phyloP scores from a whole-genome alignment of 1,140 invertebrate species.

The Zaprionus taronus region DNA sequence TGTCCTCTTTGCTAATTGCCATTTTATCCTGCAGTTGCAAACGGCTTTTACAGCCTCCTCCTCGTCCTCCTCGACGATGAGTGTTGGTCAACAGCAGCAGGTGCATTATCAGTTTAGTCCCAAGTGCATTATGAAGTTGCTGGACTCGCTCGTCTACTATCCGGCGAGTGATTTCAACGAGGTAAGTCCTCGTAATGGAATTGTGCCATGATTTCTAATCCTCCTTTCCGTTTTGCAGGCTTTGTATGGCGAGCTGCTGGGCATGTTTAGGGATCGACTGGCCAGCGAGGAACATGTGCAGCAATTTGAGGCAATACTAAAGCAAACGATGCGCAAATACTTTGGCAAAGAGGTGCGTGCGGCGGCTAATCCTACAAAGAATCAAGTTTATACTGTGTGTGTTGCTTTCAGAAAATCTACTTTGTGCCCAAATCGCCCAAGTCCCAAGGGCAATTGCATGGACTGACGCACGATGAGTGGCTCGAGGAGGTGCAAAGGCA shows the following conservation, averaged over 20 bases:
- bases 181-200: constrained; percentile 47
- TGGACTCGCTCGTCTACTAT: constrained; percentile 69
- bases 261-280: constrained; percentile 92
- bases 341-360: constrained; percentile 67
- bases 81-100: constrained; percentile 53
- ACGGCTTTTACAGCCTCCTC: constrained; percentile 46
- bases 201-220: not conserved
- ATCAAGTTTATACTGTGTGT: not conserved
- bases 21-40: constrained; percentile 55
- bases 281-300: constrained; percentile 88
- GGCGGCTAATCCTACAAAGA: not conserved
- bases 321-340: constrained; percentile 86
- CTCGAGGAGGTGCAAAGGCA: constrained; percentile 77
- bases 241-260: constrained; percentile 90
- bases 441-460: constrained; percentile 51
- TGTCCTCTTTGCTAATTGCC: constrained; percentile 16
- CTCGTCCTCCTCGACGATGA: not conserved
- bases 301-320: constrained; percentile 88
- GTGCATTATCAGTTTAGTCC: constrained; percentile 83
- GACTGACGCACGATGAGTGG: constrained; percentile 76
- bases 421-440: constrained; percentile 75
- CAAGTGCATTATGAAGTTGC: constrained; percentile 80
- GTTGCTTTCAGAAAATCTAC: constrained; percentile 66
- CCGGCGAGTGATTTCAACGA: constrained; percentile 76
- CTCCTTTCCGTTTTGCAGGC: constrained; percentile 84